Evolutionary conservation across 2,113 vertebrate genomes (phyloP), one percentile per base, ranked within the genome.

Genomic region (Zosterops japonicus): DNA sequence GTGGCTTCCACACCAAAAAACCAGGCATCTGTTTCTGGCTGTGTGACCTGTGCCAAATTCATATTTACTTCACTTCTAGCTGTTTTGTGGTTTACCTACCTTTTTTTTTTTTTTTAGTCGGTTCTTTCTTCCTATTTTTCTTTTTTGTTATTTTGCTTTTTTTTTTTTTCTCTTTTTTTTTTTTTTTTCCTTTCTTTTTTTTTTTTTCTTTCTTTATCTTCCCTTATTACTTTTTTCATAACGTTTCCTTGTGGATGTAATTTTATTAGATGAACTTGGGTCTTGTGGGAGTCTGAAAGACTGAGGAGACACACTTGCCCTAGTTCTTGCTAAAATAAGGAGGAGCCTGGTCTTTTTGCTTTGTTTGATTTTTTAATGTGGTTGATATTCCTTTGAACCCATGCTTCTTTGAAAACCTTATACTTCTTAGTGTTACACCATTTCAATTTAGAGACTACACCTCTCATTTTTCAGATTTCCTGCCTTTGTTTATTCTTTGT

Each of bases 351-450:
- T 53, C 36, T 44, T 56, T 39, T 47, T 91, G 36, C 46, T 21
- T 46, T 1, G 0, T 64, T 31, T 56, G 17, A 25, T 52, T 93
- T 81, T 84, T 75, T 83, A 1, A 56, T 65, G n/a, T 42, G 59
- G n/a, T 76, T 83, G 22, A 9, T 91, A 19, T 75, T 89, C 49
- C 70, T 93, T 72, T 96, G 76, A 89, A 89, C 42, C 15, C 9
- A 3, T 16, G 8, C 27, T 76, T 3, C 70, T 90, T 63, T 82
- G 65, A 79, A 79, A 72, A 19, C 71, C 10, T 42, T 61, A 1
- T 39, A 5, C 25, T 71, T 56, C 8, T 85, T 60, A n/a, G 11
- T 60, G 20, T 64, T 75, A n/a, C 7, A 9, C 21, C 25, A 16
- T 53, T 78, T 75, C 25, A 68, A 3, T 82, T 75, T 67, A 50